A percentile compares a stretch with the other conserved stretches of the same genome.
Evolutionary conservation across 2,797 vertebrate species (phyloP).

Genomic region (Rallus crepitans): DNA sequence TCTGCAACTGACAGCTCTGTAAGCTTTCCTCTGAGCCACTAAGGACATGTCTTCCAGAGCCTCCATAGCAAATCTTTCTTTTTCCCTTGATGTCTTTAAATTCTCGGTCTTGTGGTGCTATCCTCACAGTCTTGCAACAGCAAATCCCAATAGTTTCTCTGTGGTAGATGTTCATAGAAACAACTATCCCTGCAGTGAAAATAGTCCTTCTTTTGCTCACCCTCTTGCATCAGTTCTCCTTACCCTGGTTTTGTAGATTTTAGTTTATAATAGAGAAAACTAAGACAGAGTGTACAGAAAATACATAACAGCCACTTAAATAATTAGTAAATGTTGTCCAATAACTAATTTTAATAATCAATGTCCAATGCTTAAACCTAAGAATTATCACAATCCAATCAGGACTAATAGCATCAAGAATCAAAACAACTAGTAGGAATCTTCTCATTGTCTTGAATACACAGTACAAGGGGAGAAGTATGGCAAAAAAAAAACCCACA

Average conservation of each 20-base stretch:
- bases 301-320: neutral
- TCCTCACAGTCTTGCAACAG: neutral
- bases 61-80: neutral
- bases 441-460: neutral
- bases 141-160: neutral
- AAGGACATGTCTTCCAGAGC: neutral
- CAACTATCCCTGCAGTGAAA: neutral
- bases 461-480: neutral
- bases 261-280: neutral
- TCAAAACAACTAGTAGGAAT: neutral
- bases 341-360: neutral
- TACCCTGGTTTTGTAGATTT: neutral
- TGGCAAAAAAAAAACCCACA: neutral
- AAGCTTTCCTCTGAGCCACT: neutral
- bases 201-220: neutral
- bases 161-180: neutral
- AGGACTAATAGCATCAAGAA: neutral
- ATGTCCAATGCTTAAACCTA: neutral
- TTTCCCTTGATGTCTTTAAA: neutral
- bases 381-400: neutral
- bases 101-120: neutral
- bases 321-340: neutral
- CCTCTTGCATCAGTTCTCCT: neutral
- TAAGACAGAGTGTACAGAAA: neutral
- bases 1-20: neutral